These are phyloP conservation scores for Anhinga rufa DNA, from an alignment of 2,113 vertebrate genomes.

Conservation along the genomic window DNA sequence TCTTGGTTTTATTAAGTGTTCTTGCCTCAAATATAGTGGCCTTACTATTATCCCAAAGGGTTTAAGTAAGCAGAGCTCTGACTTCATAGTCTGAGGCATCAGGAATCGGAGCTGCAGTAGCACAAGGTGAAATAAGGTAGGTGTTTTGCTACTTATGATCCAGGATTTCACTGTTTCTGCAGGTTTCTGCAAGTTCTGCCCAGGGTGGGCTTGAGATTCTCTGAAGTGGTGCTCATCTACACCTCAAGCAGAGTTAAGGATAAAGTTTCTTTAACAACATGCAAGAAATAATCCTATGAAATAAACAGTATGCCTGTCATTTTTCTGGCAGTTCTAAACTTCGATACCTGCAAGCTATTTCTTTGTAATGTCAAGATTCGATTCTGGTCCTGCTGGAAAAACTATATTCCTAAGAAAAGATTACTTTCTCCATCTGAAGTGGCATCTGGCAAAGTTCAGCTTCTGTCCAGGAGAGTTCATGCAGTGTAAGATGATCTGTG, in stretches of 20 bases:
- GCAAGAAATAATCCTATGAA: background rate
- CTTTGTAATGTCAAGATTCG: background rate
- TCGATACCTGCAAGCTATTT: background rate
- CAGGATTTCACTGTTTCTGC: background rate
- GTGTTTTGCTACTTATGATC: background rate
- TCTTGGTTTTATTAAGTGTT: constrained; percentile 27
- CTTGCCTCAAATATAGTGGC: background rate
- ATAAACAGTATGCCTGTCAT: background rate
- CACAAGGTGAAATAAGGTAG: background rate
- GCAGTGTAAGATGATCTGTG: background rate
- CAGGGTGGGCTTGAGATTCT: background rate
- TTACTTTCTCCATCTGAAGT: background rate
- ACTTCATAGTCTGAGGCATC: background rate
- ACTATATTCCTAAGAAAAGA: background rate
- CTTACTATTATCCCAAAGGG: constrained; percentile 4
- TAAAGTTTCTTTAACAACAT: background rate
- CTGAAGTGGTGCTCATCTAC: background rate
- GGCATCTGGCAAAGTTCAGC: background rate
- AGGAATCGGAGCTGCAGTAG: background rate
- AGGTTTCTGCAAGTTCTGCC: background rate
- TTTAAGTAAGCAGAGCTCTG: background rate
- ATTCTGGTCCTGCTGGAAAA: background rate
- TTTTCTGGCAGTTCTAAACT: background rate
- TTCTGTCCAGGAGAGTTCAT: background rate
- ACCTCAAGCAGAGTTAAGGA: background rate